phyloP scores from a whole-genome alignment of 1,140 invertebrate genomes.

The Dendroctonus valens region DNA sequence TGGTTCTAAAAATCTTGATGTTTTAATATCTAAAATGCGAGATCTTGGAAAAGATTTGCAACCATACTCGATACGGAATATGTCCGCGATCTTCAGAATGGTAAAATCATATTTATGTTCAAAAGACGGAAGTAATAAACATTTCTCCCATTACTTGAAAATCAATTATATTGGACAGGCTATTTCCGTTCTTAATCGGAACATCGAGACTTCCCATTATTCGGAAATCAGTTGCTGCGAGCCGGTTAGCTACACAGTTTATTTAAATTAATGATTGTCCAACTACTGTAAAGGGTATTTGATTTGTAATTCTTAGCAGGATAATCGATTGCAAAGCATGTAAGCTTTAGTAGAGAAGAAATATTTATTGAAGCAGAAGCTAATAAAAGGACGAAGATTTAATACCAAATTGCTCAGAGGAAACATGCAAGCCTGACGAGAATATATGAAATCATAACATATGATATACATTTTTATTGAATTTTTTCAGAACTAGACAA shows the following conservation, averaged over 20 bases:
- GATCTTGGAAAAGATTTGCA: not conserved
- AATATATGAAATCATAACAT: no score
- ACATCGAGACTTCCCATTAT: conserved; percentile 9
- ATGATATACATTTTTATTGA: no score
- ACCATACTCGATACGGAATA: not conserved
- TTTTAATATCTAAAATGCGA: not conserved
- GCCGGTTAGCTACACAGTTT: conserved; percentile 1
- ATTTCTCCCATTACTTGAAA: not conserved
- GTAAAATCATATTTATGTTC: not conserved
- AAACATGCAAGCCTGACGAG: no score
- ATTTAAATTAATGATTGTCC: conserved; percentile 4
- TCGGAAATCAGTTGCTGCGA: conserved; percentile 5
- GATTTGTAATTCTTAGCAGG: no score
- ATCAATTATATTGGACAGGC: conserved; percentile 2
- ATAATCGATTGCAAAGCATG: no score
- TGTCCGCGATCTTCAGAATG: not conserved
- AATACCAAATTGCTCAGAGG: no score
- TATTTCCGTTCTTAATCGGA: conserved; percentile 11
- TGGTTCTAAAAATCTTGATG: not conserved
- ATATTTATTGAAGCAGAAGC: no score
- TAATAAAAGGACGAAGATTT: no score
- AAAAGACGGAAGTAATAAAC: no score
- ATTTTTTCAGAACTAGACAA: no score
- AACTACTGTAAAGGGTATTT: no score
- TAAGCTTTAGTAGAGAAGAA: no score